Evolutionary conservation across 2,888 invertebrate genomes (phyloP), one percentile per base, ranked within the genome.

Genomic region (Ceraclea dissimilis): DNA sequence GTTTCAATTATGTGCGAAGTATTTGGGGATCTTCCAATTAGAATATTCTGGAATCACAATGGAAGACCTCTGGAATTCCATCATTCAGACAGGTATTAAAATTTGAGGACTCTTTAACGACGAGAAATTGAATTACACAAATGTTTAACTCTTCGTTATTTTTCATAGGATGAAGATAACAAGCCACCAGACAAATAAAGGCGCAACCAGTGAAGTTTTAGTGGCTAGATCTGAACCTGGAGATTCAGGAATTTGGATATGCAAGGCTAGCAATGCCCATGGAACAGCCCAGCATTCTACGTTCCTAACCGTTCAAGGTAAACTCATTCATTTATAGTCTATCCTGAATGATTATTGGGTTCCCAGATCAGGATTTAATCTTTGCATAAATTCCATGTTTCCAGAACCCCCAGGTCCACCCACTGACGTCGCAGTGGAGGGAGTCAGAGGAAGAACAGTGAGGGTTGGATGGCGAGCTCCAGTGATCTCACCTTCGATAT

Each of bases 11-110:
- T 84, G 57, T 93, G 93, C 68, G 82, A 83, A 56, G 88, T 89
- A 1, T 80, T 86, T 51, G 93, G 92, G 1, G 92, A 93, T 67
- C 84, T 84, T 59, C 93, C 92, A 0, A 85, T 93, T 63, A 84
- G 85, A 63, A 83, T 92, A 19, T 75, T 80, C 2, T 93, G 93
- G 93, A 83, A 80, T 10, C 85, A 85, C 64, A 84, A 88, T 66
- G 52, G 52, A 19, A 49, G 55, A 52, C 13, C 52, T 22, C 26
- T 58, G 20, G 55, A 55, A 33, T 51, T 54, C 10, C 17, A 34
- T 13, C 17, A 34, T 6, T 52, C 56, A 13, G 44, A 52, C 22
- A 56, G 56, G 56, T 56, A 52, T 21, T 5, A 4, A 17, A 47
- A 22, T 11, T n/a, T 13, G n/a, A n/a, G n/a, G n/a, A 6, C 33